Evolutionary conservation across 2,113 vertebrate genomes (phyloP).

Genomic region (Marmota monax): DNA sequence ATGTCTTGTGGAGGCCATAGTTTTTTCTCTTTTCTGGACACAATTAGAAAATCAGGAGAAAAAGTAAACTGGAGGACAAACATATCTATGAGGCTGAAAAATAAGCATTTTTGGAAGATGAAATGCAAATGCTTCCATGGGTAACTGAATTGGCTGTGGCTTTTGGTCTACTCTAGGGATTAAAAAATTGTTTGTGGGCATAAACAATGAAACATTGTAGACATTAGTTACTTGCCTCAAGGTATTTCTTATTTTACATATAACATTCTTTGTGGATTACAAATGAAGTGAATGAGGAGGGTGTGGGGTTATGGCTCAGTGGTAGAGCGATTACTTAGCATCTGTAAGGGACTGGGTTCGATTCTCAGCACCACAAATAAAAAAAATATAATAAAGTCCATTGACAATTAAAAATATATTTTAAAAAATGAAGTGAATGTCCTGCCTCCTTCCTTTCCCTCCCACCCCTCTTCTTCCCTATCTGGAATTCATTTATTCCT

Average conservation of each 20-base stretch:
- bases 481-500: no score
- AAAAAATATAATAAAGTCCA: no score
- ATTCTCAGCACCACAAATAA: no score
- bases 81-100: constrained; percentile 6
- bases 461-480: no score
- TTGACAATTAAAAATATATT: no score
- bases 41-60: constrained; percentile 7
- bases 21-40: constrained; percentile 29
- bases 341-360: no score
- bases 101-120: neutral
- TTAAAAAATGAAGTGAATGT: neutral
- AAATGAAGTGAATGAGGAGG: constrained; percentile 29
- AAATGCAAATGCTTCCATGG: neutral
- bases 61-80: neutral
- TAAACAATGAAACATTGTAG: constrained; percentile 12
- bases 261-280: neutral
- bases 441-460: no score
- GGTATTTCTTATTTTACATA: neutral
- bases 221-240: constrained; percentile 30
- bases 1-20: neutral
- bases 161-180: neutral
- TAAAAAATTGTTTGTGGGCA: neutral
- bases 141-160: neutral
- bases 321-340: no score
- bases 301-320: no score